These are phyloP conservation scores for Scortum barcoo DNA, from an alignment of 2,113 vertebrate species.

Conservation along the genomic window DNA sequence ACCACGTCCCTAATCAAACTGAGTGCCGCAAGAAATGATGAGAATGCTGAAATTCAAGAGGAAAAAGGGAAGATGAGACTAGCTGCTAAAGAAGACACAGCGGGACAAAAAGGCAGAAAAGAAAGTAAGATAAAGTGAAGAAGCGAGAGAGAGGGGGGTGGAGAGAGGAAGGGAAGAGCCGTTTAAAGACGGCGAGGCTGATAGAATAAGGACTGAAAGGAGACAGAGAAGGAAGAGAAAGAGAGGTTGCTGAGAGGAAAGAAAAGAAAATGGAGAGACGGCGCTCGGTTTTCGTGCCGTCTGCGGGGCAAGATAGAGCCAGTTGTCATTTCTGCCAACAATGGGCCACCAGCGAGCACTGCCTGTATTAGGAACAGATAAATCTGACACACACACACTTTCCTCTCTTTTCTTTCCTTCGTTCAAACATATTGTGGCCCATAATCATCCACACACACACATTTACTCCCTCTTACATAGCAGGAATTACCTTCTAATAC, in stretches of 20 bases:
- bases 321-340: slow-evolving; percentile 44
- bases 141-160: not conserved
- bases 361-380: slow-evolving; percentile 19
- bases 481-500: slow-evolving; percentile 19
- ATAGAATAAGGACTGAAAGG: slow-evolving; percentile 2
- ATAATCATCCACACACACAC: slow-evolving; percentile 17
- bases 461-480: not conserved
- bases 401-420: slow-evolving; percentile 9
- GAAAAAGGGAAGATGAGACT: not conserved
- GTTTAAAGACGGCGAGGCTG: not conserved
- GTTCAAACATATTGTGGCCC: not conserved
- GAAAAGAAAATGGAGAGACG: not conserved
- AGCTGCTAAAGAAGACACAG: not conserved
- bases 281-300: not conserved
- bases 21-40: not conserved
- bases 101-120: not conserved
- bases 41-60: slow-evolving; percentile 2
- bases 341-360: slow-evolving; percentile 20
- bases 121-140: not conserved
- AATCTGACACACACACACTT: slow-evolving; percentile 1
- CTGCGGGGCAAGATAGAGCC: slow-evolving; percentile 52
- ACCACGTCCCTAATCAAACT: not conserved
- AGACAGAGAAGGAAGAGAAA: not conserved
- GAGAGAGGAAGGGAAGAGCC: not conserved
- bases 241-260: not conserved